Evolutionary conservation across 2,888 invertebrate species (phyloP).

Genomic region (Drosophila imparisetae): DNA sequence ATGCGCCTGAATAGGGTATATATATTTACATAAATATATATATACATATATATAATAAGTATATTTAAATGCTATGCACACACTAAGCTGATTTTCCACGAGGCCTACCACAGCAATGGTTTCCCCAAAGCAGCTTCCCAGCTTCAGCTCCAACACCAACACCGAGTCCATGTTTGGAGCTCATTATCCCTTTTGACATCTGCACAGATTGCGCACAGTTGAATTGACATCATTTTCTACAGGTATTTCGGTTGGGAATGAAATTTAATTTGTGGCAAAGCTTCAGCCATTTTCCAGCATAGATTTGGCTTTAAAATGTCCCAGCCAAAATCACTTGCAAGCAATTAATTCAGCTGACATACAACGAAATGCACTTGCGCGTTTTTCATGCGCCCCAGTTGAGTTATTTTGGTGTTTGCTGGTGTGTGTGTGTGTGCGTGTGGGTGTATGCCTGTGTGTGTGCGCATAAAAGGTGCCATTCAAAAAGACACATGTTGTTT

Average conservation of each 20-base stretch:
- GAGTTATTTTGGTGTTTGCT: constrained; percentile 5
- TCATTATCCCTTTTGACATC: constrained; percentile 76
- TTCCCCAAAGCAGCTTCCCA: constrained; percentile 7
- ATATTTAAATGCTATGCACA: constrained; percentile 74
- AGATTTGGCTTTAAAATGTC: constrained; percentile 3
- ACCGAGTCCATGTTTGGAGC: constrained; percentile 25
- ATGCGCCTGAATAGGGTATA: constrained; percentile 20
- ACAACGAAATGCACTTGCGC: constrained; percentile 54
- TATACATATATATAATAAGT: constrained; percentile 17
- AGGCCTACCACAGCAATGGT: constrained; percentile 19
- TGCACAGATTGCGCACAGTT: constrained; percentile 53
- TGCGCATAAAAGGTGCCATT: constrained; percentile 38
- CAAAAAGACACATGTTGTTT: constrained; percentile 35
- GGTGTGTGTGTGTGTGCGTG: neutral
- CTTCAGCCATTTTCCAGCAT: constrained; percentile 26
- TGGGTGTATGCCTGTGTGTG: constrained; percentile 1
- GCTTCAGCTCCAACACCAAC: constrained; percentile 4
- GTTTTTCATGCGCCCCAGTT: constrained; percentile 28
- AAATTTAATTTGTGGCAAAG: constrained; percentile 59
- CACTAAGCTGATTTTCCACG: constrained; percentile 72
- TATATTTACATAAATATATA: constrained; percentile 18
- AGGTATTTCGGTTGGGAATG: constrained; percentile 44
- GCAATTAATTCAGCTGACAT: constrained; percentile 54
- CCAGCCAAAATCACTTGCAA: constrained; percentile 54
- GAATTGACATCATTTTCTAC: constrained; percentile 50